phyloP scores from a whole-genome alignment of 2,888 invertebrate genomes.

The Hypomecis punctinalis region DNA sequence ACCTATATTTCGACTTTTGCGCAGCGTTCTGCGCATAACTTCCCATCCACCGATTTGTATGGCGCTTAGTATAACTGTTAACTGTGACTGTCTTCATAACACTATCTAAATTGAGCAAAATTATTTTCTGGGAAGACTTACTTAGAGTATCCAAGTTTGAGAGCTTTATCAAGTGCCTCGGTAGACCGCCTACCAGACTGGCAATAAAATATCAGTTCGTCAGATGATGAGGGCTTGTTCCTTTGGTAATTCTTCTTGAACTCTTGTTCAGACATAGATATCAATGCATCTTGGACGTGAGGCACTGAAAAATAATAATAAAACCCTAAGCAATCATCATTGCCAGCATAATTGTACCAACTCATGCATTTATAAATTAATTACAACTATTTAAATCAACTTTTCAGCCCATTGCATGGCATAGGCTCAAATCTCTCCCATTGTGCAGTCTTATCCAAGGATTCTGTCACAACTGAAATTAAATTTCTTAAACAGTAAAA shows the following conservation, averaged over 20 bases:
- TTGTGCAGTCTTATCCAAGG: no score
- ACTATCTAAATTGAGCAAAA: no score
- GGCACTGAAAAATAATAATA: slow-evolving; percentile 57
- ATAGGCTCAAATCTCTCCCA: no score
- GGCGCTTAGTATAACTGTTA: no score
- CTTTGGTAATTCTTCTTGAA: slow-evolving; percentile 68
- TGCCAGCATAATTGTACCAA: neutral
- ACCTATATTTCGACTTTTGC: no score
- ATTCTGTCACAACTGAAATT: no score
- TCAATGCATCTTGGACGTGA: slow-evolving; percentile 62
- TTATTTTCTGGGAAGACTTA: slow-evolving; percentile 45
- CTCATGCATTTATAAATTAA: neutral
- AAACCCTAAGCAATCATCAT: neutral
- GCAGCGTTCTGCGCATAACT: no score
- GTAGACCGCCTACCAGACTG: slow-evolving; percentile 70
- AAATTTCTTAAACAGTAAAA: neutral
- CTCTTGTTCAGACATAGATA: slow-evolving; percentile 71
- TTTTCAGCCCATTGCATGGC: no score
- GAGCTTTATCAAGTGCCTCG: slow-evolving; percentile 71
- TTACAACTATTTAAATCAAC: neutral
- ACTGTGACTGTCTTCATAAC: no score
- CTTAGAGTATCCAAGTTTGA: slow-evolving; percentile 77
- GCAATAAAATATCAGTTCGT: slow-evolving; percentile 79
- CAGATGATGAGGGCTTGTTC: slow-evolving; percentile 66
- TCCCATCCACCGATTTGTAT: no score